Conservation (phyloP, 2,888 invertebrate genomes). For the Sussaba pulchella region DNA sequence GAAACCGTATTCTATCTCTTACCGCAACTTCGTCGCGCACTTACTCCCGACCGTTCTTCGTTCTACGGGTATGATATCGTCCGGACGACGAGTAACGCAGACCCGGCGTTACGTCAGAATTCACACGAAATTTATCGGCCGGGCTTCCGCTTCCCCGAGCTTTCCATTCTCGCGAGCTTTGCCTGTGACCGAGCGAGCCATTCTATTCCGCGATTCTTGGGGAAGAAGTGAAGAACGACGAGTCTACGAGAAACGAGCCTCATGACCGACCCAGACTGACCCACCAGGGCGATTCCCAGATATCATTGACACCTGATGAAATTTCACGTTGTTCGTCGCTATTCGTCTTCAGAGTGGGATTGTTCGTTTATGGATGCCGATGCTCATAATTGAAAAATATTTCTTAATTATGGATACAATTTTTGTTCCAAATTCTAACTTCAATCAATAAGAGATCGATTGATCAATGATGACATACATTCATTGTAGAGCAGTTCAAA, state of each 20-base stretch:
- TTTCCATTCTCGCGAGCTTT: slow-evolving; percentile 64
- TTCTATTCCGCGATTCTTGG: slow-evolving; percentile 24
- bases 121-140: slow-evolving; percentile 72
- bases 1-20: slow-evolving; percentile 52
- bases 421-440: too few relatives aligned
- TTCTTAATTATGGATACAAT: too few relatives aligned
- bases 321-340: not conserved
- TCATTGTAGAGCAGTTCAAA: too few relatives aligned
- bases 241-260: slow-evolving; percentile 9
- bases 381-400: not conserved
- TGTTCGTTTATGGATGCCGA: not conserved
- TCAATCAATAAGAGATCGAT: not conserved
- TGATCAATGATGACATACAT: not conserved
- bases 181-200: slow-evolving; percentile 31
- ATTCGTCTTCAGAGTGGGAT: not conserved
- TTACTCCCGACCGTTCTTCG: slow-evolving; percentile 6
- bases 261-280: slow-evolving; percentile 24
- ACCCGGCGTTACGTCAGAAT: slow-evolving; percentile 68
- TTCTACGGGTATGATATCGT: slow-evolving; percentile 45
- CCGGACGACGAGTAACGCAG: slow-evolving; percentile 45
- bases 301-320: not conserved
- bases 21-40: slow-evolving; percentile 36
- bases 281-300: slow-evolving; percentile 3
- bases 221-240: slow-evolving; percentile 28
- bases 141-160: slow-evolving; percentile 70